Conservation (phyloP, 2,888 invertebrate genomes). For the Physocephala rufipes region DNA sequence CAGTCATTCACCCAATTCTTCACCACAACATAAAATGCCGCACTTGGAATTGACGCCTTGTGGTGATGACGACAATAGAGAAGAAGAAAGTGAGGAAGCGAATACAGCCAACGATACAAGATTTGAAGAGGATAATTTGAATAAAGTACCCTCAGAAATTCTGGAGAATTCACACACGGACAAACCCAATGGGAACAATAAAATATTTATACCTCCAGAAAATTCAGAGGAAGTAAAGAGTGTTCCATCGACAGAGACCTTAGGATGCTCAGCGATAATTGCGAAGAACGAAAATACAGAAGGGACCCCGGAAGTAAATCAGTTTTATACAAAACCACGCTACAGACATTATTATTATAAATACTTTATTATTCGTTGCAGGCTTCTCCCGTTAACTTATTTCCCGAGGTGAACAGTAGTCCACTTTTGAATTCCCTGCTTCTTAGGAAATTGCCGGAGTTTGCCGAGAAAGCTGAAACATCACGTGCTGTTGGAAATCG, state of each 20-base stretch:
- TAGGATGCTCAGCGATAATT: too few relatives aligned
- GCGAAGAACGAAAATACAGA: too few relatives aligned
- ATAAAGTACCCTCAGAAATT: too few relatives aligned
- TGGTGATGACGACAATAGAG: not conserved
- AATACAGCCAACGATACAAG: not conserved
- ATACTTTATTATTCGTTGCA: not conserved
- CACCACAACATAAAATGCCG: slow-evolving; percentile 45
- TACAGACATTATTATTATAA: too few relatives aligned
- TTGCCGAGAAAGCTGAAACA: slow-evolving; percentile 26
- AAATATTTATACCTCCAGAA: not conserved
- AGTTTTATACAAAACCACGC: too few relatives aligned
- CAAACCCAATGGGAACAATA: not conserved
- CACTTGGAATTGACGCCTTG: slow-evolving; percentile 42
- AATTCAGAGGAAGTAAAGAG: too few relatives aligned
- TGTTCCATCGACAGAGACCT: too few relatives aligned
- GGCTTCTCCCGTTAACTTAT: slow-evolving; percentile 3
- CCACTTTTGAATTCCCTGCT: slow-evolving; percentile 42
- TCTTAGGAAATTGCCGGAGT: slow-evolving; percentile 41
- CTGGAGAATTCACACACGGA: not conserved
- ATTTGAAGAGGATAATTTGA: not conserved
- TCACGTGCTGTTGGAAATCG: not conserved
- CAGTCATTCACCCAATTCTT: slow-evolving; percentile 41
- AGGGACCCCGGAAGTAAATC: too few relatives aligned
- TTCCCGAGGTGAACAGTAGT: not conserved
- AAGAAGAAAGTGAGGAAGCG: not conserved